These are phyloP conservation scores for Dryas iulia DNA, from an alignment of 1,140 invertebrate species.

Conservation along the genomic window DNA sequence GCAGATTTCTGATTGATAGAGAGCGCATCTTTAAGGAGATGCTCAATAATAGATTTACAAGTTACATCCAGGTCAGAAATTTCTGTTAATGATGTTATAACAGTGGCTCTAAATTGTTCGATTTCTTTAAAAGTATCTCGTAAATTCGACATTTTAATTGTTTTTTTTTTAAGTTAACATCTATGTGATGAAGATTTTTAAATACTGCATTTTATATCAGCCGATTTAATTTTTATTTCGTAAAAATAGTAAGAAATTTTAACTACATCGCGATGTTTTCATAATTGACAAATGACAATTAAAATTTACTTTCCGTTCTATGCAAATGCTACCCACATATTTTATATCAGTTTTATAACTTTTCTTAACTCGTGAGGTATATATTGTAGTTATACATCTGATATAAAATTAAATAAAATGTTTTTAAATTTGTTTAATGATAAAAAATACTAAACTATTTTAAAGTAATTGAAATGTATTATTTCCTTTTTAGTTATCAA, in stretches of 20 bases:
- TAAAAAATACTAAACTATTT: too few species aligned
- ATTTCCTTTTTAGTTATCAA: too few species aligned
- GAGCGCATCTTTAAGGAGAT: conserved; percentile 41
- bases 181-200: background rate
- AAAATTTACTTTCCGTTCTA: background rate
- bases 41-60: conserved; percentile 47
- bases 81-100: conserved; percentile 48
- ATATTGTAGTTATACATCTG: too few species aligned
- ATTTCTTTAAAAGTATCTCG: conserved; percentile 44
- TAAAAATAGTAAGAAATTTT: background rate
- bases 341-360: too few species aligned
- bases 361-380: too few species aligned
- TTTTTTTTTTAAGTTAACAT: background rate
- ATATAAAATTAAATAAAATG: too few species aligned
- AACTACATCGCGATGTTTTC: background rate
- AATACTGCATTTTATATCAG: background rate
- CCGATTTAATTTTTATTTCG: background rate
- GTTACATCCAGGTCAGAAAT: conserved; percentile 53
- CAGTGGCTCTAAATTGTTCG: conserved; percentile 42
- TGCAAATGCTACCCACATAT: background rate
- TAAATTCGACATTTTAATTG: conserved; percentile 27
- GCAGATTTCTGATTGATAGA: conserved; percentile 33
- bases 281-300: background rate
- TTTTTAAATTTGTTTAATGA: too few species aligned
- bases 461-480: too few species aligned